These are phyloP conservation scores for Myripristis jacobus DNA, from an alignment of 2,797 vertebrate species.

Conservation along the genomic window DNA sequence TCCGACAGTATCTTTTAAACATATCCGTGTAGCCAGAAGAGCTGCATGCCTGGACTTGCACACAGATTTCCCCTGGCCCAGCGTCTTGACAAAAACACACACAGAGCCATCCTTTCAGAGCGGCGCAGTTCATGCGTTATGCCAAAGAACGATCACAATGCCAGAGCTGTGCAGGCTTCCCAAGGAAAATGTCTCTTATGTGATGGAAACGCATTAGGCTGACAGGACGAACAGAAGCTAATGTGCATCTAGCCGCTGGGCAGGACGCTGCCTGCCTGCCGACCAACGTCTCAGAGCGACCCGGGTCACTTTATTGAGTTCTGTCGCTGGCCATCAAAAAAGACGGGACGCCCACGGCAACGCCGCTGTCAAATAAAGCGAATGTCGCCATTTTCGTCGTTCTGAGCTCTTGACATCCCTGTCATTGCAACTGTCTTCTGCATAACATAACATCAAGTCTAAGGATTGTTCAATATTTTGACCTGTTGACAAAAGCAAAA, in stretches of 20 bases:
- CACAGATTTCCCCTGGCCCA: not conserved
- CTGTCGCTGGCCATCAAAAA: constrained; percentile 71
- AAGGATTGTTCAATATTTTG: constrained; percentile 18
- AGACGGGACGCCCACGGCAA: constrained; percentile 49
- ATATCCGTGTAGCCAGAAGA: constrained; percentile 35
- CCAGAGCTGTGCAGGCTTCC: constrained; percentile 37
- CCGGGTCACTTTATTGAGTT: constrained; percentile 70
- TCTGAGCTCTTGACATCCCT: constrained; percentile 24
- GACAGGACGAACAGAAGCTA: constrained; percentile 67
- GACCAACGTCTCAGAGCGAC: constrained; percentile 54
- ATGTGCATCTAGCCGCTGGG: constrained; percentile 66
- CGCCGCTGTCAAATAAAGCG: constrained; percentile 55
- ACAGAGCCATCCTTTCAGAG: constrained; percentile 51
- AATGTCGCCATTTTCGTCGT: constrained; percentile 46
- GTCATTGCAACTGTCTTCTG: constrained; percentile 30
- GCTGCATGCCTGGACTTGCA: constrained; percentile 35
- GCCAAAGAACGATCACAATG: constrained; percentile 53
- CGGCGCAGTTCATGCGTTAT: constrained; percentile 52
- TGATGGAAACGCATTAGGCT: constrained; percentile 78
- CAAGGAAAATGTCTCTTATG: constrained; percentile 57
- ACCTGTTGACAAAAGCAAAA: constrained; percentile 22
- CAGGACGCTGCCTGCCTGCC: constrained; percentile 62
- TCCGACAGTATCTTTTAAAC: constrained; percentile 15
- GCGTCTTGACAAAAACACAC: constrained; percentile 27
- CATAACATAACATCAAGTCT: constrained; percentile 1